These are phyloP conservation scores for Nestor notabilis DNA, from an alignment of 2,113 vertebrate genomes.

Conservation along the genomic window DNA sequence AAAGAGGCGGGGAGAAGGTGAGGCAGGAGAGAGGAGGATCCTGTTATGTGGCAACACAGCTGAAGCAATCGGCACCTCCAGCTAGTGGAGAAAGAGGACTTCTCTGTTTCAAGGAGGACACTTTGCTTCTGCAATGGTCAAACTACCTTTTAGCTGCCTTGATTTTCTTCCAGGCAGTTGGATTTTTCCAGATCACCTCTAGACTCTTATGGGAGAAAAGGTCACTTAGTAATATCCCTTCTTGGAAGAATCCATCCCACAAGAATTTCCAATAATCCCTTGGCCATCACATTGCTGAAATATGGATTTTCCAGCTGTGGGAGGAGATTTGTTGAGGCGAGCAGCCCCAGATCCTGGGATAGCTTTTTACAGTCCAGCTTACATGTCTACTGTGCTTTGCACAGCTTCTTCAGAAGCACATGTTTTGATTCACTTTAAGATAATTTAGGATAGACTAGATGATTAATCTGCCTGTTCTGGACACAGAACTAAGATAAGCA, in stretches of 20 bases:
- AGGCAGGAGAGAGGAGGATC: background rate
- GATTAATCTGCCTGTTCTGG: background rate
- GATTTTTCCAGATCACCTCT: slow-evolving; percentile 11
- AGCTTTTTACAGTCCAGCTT: background rate
- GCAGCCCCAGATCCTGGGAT: background rate
- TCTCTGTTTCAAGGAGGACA: background rate
- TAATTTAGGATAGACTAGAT: background rate
- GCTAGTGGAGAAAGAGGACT: background rate
- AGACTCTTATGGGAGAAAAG: background rate
- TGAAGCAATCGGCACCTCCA: background rate
- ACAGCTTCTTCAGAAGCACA: background rate
- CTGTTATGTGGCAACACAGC: background rate
- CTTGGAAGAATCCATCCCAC: background rate
- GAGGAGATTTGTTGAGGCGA: background rate
- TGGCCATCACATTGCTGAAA: background rate
- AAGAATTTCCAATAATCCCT: background rate
- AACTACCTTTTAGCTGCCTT: background rate
- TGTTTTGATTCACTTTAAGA: slow-evolving; percentile 5
- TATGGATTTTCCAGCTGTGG: background rate
- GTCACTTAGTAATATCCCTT: background rate
- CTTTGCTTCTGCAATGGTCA: background rate
- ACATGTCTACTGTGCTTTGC: background rate
- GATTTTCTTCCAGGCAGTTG: background rate
- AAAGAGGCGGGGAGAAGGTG: background rate
- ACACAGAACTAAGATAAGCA: background rate